Percentiles rank a stretch among this genome's conserved stretches.
Evolutionary conservation across 2,113 vertebrate genomes (phyloP).

Genomic region (Prochilodus magdalenae): DNA sequence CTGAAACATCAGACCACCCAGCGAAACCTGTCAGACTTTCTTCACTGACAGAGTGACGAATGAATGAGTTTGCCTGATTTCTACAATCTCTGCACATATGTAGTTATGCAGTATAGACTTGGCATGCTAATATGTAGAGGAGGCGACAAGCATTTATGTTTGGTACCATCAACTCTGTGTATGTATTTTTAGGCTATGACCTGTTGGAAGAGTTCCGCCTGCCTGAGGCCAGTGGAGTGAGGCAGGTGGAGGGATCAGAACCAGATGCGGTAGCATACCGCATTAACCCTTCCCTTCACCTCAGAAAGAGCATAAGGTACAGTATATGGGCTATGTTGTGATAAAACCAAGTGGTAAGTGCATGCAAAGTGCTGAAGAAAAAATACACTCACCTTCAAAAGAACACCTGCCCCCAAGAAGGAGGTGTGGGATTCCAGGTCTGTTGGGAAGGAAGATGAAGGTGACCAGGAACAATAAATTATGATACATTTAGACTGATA

Average conservation of each 20-base stretch:
- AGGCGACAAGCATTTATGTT: background rate
- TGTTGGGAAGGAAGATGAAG: too few species aligned
- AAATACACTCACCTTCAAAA: too few species aligned
- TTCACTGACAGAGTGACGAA: background rate
- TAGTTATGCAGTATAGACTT: background rate
- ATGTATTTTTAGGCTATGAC: conserved; percentile 65
- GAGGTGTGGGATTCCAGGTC: too few species aligned
- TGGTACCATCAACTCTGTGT: background rate
- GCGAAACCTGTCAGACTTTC: background rate
- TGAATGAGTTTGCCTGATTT: background rate
- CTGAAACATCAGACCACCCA: background rate
- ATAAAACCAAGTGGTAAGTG: too few species aligned
- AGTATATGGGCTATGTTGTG: too few species aligned
- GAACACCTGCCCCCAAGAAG: too few species aligned
- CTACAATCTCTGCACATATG: background rate
- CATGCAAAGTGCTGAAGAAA: too few species aligned
- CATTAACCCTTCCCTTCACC: conserved; percentile 70
- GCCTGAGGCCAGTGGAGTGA: conserved; percentile 66
- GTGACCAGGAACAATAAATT: too few species aligned
- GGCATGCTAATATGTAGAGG: background rate
- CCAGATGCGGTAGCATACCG: conserved; percentile 69
- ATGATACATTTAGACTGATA: too few species aligned
- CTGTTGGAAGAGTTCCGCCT: conserved; percentile 77
- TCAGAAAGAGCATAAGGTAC: conserved; percentile 68
- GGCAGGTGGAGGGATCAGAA: conserved; percentile 69